Base-by-base conservation (phyloP, 2,113 vertebrate genomes). In the Pithys albifrons region DNA sequence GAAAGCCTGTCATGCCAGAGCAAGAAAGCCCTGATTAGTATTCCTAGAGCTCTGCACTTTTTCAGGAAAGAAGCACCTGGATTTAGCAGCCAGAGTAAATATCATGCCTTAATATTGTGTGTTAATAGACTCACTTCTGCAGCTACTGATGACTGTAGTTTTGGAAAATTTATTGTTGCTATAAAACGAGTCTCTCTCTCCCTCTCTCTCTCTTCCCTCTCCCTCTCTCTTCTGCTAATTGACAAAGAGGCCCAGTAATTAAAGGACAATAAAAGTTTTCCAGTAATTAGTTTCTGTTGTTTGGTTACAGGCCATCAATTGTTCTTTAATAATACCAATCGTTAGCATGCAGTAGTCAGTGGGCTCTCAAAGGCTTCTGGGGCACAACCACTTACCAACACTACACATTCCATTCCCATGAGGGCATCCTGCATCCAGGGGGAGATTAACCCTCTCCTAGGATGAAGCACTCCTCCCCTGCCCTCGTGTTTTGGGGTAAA, bases 371-470 rank as follows among this genome's bases (percentile, higher is more conserved):
- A 98, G 97, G 97, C 97, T 95, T 87, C 97, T 98, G 98, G 98
- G 98, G 98, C 98, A 97, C 92, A 93, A 91, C 97, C 98, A 98
- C 98, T 98, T 97, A 98, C 98, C 98, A 98, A 96, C 98, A 98
- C 98, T 98, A 98, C 96, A 98, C 98, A 99, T 99, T 99, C 98
- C 98, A 98, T 98, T 98, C 98, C 98, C 97, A 91, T 99, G 98
- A 99, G 97, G 97, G 96, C 98, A 98, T 97, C 94, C 91, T 12
- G 79, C 76, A 74, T 91, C 94, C 97, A 88, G 94, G 46, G 11
- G 83, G 89, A 94, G 61, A 64, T 98, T 98, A 98, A 98, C 98
- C 97, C 98, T 98, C 97, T 98, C 97, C 91, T 98, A 92, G 97
- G 96, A 90, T 83, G 91, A 6, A 87, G 64, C 45, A 18, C 49